Conservation (phyloP, 2,113 vertebrate species). For the Caranx ignobilis region DNA sequence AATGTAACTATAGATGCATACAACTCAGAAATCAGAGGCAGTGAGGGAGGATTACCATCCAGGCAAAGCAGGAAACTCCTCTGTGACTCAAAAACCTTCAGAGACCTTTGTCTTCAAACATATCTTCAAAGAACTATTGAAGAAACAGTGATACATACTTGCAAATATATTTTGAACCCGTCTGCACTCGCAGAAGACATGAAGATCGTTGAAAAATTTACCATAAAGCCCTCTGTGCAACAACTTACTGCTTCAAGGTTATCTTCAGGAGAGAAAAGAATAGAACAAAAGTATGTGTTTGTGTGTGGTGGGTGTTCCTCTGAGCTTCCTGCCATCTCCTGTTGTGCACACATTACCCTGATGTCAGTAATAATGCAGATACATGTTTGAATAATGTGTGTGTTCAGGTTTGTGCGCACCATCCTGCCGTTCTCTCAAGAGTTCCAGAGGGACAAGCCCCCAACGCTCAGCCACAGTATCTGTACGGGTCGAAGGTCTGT, state of each 20-base stretch:
- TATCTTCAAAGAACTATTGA: too few relatives aligned
- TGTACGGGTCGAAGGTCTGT: conserved; percentile 97
- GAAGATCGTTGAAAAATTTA: too few relatives aligned
- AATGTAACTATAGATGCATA: conserved; percentile 7
- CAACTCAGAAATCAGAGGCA: neutral
- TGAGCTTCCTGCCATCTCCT: neutral
- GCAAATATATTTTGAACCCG: too few relatives aligned
- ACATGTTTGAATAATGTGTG: conserved; percentile 22
- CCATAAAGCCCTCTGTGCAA: neutral
- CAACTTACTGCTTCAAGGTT: neutral
- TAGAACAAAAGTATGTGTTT: neutral
- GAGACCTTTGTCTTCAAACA: too few relatives aligned
- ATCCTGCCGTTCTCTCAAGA: conserved; percentile 98
- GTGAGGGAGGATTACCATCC: neutral
- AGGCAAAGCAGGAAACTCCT: neutral
- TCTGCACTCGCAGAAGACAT: too few relatives aligned
- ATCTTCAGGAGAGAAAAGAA: neutral
- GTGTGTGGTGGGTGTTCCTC: neutral
- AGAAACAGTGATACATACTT: too few relatives aligned
- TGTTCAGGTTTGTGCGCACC: conserved; percentile 94
- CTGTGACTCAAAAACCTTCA: neutral
- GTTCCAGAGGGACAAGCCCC: conserved; percentile 97
- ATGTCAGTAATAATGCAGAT: neutral
- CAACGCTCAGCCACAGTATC: conserved; percentile 98
- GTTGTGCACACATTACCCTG: neutral